Conservation (phyloP, 1,140 invertebrate species). For the Drosophila nigromelanica region DNA sequence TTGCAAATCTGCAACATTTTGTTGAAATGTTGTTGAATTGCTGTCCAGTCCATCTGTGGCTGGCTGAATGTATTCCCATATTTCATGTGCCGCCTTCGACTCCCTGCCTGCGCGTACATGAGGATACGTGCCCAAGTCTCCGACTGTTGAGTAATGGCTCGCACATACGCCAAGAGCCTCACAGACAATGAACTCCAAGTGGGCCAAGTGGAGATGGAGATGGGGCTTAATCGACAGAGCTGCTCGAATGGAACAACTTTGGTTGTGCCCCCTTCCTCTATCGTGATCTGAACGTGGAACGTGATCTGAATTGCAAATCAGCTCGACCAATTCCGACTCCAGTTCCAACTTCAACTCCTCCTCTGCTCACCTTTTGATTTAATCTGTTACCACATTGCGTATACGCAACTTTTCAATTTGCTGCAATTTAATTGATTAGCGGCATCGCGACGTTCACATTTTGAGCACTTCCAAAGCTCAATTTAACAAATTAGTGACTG, state of each 20-base stretch:
- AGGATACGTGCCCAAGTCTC: conserved; percentile 43
- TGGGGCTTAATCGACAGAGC: conserved; percentile 11
- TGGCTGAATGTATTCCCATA: conserved; percentile 23
- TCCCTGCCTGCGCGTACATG: conserved; percentile 48
- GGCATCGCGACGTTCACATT: conserved; percentile 11
- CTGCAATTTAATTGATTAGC: conserved; percentile 27
- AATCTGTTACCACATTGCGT: conserved; percentile 6
- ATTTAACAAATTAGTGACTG: conserved; percentile 30
- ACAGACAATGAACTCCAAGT: conserved; percentile 58
- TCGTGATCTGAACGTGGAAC: no score
- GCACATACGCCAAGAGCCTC: conserved; percentile 48
- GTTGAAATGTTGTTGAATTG: conserved; percentile 20
- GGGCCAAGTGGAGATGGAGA: conserved; percentile 3
- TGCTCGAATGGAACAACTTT: conserved; percentile 25
- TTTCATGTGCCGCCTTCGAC: conserved; percentile 22
- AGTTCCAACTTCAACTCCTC: not conserved
- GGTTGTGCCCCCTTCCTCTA: conserved; percentile 9
- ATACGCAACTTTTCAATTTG: conserved; percentile 44
- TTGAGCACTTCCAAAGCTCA: conserved; percentile 5
- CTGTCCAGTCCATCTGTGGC: not conserved
- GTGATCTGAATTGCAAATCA: conserved; percentile 48
- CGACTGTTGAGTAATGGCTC: conserved; percentile 62
- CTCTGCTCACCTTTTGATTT: conserved; percentile 6
- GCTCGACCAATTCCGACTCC: not conserved
- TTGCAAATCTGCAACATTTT: conserved; percentile 25